phyloP scores from a whole-genome alignment of 2,113 vertebrate species.

The Talpa occidentalis region DNA sequence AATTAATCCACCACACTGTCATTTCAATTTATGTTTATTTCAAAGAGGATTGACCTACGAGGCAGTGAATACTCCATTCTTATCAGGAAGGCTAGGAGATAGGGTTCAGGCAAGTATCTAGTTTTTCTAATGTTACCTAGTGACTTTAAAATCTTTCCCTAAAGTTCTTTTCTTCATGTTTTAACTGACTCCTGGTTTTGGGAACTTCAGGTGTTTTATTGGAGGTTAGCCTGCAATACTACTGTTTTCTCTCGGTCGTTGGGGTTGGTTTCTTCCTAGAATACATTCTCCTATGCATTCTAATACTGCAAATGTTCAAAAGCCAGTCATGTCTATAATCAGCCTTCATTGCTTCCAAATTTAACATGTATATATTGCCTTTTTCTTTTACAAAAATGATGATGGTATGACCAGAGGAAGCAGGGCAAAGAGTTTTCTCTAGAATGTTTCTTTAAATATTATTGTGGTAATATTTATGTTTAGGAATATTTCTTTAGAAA shows the following conservation, averaged over 20 bases:
- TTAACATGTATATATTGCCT: not conserved
- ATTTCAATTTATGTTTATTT: not conserved
- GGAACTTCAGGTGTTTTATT: not conserved
- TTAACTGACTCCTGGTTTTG: not conserved
- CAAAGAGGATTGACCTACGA: not conserved
- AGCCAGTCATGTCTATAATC: not conserved
- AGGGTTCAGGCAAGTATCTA: not conserved
- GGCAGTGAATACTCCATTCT: not conserved
- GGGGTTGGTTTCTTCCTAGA: not conserved
- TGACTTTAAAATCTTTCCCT: not conserved
- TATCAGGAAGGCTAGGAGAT: not conserved
- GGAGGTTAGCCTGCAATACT: not conserved
- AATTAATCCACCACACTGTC: not conserved
- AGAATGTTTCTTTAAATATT: not conserved
- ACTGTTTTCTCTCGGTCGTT: not conserved
- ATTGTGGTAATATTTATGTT: not conserved
- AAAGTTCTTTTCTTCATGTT: not conserved
- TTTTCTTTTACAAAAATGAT: constrained; percentile 1
- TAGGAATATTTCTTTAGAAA: constrained; percentile 52
- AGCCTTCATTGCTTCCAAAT: not conserved
- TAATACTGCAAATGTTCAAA: not conserved
- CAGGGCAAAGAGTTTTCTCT: not conserved
- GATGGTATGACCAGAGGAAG: not conserved
- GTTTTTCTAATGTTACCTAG: not conserved
- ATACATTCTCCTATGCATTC: not conserved